Evolutionary conservation across 1,140 invertebrate genomes (phyloP).

Genomic region (Venturia canescens): DNA sequence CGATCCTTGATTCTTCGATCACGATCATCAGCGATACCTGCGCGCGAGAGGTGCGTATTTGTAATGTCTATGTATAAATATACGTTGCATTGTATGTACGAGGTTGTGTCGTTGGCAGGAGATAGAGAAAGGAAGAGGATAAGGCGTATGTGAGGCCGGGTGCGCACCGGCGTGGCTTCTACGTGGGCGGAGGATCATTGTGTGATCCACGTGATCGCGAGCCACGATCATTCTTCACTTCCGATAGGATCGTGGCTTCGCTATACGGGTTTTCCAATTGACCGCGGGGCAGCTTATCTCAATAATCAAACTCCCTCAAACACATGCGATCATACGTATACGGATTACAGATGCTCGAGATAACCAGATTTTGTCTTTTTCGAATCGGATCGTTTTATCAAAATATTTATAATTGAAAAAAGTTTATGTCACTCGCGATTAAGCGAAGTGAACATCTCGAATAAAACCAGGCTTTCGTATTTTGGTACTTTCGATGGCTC

Average conservation of each 20-base stretch:
- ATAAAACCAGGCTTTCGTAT: too few relatives aligned
- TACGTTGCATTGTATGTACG: not conserved
- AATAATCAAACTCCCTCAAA: conserved; percentile 40
- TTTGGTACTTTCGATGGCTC: too few relatives aligned
- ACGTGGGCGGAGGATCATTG: conserved; percentile 72
- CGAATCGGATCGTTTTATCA: not conserved
- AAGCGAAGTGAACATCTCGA: too few relatives aligned
- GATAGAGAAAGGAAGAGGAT: conserved; percentile 1
- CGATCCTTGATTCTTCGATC: conserved; percentile 47
- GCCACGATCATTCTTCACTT: conserved; percentile 72
- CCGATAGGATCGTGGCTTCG: conserved; percentile 65
- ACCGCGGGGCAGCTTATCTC: conserved; percentile 23
- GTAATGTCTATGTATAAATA: not conserved
- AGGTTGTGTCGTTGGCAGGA: not conserved
- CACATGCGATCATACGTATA: conserved; percentile 27
- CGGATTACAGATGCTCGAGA: not conserved
- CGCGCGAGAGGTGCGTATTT: conserved; percentile 4
- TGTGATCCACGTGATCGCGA: conserved; percentile 70
- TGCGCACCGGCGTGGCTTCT: conserved; percentile 47
- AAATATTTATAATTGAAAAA: too few relatives aligned
- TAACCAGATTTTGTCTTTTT: conserved; percentile 16
- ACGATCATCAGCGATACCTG: conserved; percentile 33
- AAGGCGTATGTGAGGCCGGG: too few relatives aligned
- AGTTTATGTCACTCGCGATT: too few relatives aligned
- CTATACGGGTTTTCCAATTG: conserved; percentile 41